A percentile compares a stretch with the other conserved stretches of the same genome.
Conservation (phyloP, 1,140 invertebrate species). For the Diabrotica undecimpunctata region DNA sequence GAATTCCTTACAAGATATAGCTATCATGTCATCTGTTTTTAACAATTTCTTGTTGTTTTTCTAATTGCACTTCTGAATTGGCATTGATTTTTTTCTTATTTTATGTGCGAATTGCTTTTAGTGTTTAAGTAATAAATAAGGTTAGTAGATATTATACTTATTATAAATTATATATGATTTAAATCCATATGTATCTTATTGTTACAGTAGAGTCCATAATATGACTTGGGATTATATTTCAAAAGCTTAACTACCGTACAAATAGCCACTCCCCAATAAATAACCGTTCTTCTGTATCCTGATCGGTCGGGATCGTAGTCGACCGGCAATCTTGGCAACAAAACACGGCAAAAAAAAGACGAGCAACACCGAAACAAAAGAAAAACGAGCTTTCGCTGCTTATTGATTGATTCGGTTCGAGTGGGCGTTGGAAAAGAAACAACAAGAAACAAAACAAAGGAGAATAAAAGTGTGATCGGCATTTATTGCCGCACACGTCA, state of each 20-base stretch:
- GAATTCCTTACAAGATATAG: too few species aligned
- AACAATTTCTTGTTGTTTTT: too few species aligned
- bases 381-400: slow-evolving; percentile 1
- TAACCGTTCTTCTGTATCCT: neutral
- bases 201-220: too few species aligned
- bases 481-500: slow-evolving; percentile 2
- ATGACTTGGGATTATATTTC: too few species aligned
- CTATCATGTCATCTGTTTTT: too few species aligned
- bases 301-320: neutral
- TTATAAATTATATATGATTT: too few species aligned
- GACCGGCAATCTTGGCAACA: neutral
- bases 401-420: neutral
- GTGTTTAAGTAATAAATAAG: too few species aligned
- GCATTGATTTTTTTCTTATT: too few species aligned
- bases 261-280: neutral
- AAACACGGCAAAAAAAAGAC: neutral
- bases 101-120: too few species aligned
- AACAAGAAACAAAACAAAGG: slow-evolving; percentile 1
- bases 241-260: neutral
- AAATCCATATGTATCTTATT: too few species aligned
- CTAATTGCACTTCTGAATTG: too few species aligned
- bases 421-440: neutral
- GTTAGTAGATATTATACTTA: too few species aligned
- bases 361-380: neutral
- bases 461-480: slow-evolving; percentile 2